Evolutionary conservation across 2,888 invertebrate genomes (phyloP), one percentile per base, ranked within the genome.

Genomic region (Merodon equestris): DNA sequence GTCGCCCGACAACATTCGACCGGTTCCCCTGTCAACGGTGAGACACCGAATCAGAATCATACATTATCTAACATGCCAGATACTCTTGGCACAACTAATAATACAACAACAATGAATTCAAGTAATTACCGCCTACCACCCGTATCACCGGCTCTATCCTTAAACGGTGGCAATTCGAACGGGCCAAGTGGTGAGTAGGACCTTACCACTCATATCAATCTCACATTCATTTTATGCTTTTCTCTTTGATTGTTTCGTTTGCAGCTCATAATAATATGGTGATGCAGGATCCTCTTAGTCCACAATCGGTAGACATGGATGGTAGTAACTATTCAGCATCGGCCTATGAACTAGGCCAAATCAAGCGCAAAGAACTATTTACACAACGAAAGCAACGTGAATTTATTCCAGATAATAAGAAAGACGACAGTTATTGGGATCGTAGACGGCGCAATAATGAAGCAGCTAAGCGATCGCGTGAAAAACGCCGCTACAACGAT

Each of bases 351-450:
- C 76, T 81, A 51, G 45, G 84, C 53, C 88, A 90, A 75, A 68
- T 87, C 64, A 92, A 94, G 84, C 92, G 94, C 83, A 96, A 96
- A 86, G 96, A 96, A 83, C 91, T 96, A 85, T 95, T 96, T 89
- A 95, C 95, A 1, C 95, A 96, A 85, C 92, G 97, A 84, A 98
- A 98, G 87, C 97, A 97, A 86, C 91, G 98, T 12, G 97, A 98
- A 88, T 98, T 98, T 89, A 98, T 97, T 81, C 98, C 98, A 0
- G 98, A 98, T 87, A 96, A 93, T 89, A 97, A 97, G 88, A 98
- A 98, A 88, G 98, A 98, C 86, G 97, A 97, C 85, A 96, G 95
- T 86, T 98, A 98, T 89, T 98, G 99, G 99, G 97, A 98, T 89
- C 93, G 98, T 68, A 92, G 99, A 68, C 92, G 98, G 81, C 92